A percentile compares a stretch with the other conserved stretches of the same genome.
Conservation (phyloP, 1,140 invertebrate genomes). For the Leptonema lineaticorne region DNA sequence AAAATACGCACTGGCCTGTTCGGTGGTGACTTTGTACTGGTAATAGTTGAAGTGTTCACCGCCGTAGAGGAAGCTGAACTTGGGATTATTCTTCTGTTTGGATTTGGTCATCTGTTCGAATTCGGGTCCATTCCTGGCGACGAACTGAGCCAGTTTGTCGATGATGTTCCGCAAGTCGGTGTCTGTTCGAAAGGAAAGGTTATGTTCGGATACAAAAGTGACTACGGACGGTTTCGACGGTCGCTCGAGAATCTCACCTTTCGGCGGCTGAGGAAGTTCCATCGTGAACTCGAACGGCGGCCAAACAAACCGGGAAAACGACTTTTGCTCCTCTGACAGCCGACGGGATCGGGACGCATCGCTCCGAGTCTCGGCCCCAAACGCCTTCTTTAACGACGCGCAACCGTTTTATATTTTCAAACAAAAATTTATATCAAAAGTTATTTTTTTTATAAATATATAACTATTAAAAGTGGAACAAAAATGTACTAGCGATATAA, state of each 20-base stretch:
- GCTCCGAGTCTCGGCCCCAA: too few relatives aligned
- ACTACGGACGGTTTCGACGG: too few relatives aligned
- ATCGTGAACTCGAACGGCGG: too few relatives aligned
- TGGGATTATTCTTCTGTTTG: slow-evolving; percentile 96
- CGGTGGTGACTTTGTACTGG: slow-evolving; percentile 90
- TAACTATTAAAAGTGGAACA: too few relatives aligned
- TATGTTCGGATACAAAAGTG: background rate
- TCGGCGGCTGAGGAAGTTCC: slow-evolving; percentile 52
- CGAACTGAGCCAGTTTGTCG: slow-evolving; percentile 97
- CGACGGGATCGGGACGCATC: too few relatives aligned
- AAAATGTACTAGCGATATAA: too few relatives aligned
- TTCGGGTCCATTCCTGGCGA: slow-evolving; percentile 96
- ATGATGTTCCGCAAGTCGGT: slow-evolving; percentile 94
- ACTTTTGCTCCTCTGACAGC: too few relatives aligned
- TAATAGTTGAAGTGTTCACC: slow-evolving; percentile 96
- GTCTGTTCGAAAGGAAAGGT: slow-evolving; percentile 59
- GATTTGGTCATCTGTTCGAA: slow-evolving; percentile 98
- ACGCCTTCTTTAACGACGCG: too few relatives aligned
- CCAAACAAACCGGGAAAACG: too few relatives aligned
- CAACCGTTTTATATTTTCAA: too few relatives aligned
- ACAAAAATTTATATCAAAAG: too few relatives aligned
- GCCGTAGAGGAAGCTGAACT: slow-evolving; percentile 95
- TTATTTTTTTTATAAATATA: too few relatives aligned
- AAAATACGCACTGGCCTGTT: slow-evolving; percentile 83
- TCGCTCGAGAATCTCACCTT: slow-evolving; percentile 44